Conservation (phyloP, 2,113 vertebrate species). For the Leucoraja erinaceus region DNA sequence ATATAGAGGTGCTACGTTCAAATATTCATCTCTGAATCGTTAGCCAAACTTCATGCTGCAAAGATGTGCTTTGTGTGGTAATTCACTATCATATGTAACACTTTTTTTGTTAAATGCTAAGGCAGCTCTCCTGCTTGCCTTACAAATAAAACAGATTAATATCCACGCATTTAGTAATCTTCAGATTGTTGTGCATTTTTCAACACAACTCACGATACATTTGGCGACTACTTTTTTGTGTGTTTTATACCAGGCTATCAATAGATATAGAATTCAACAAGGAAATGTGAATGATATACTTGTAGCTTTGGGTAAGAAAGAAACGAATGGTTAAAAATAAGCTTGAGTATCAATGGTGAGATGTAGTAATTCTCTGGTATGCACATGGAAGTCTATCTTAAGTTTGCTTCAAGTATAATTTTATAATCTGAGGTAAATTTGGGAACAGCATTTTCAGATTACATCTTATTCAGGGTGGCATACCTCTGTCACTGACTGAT, state of each 20-base stretch:
- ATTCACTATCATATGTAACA: background rate
- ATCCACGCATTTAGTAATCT: background rate
- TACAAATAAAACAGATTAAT: background rate
- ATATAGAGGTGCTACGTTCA: background rate
- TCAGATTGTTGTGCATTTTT: background rate
- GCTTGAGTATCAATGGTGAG: background rate
- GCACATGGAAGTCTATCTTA: background rate
- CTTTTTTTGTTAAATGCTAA: background rate
- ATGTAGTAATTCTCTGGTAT: background rate
- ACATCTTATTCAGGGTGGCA: no score
- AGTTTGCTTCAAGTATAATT: background rate
- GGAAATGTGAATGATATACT: background rate
- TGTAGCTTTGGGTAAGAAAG: background rate
- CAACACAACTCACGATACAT: background rate
- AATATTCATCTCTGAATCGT: background rate
- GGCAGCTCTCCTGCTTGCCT: background rate
- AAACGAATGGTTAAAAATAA: background rate
- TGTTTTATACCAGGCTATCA: background rate
- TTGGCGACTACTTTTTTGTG: background rate
- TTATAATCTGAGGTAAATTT: background rate
- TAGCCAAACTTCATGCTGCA: background rate
- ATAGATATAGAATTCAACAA: background rate
- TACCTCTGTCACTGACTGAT: background rate
- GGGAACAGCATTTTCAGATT: background rate
- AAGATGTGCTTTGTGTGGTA: background rate